Evolutionary conservation across 2,113 vertebrate species (phyloP), one percentile per base, ranked within the genome.

Genomic region (Passer domesticus): DNA sequence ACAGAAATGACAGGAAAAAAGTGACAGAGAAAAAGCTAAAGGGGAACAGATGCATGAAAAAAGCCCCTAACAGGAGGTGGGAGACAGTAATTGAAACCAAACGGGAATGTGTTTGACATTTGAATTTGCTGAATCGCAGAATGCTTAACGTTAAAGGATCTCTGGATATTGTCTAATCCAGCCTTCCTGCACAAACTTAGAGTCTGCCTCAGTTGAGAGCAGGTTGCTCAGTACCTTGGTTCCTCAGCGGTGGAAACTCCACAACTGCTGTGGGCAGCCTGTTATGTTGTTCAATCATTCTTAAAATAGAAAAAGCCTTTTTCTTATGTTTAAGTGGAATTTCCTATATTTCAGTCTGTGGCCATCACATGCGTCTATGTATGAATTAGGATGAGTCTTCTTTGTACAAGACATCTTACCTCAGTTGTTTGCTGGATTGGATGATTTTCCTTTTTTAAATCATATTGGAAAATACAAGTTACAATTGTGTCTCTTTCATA

Each of bases 361-460:
- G 44, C 12, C 1, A 3, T 73, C 4, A 0, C 20, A 14, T 58
- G 15, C 20, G 10, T 77, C 6, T 58, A 0, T 59, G 24, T 2
- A 1, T 75, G 44, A 39, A 13, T 89, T 64, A 73, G 33, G 4
- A 15, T 37, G 37, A 33, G 18, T 67, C n/a, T 83, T 64, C 53
- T 89, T 46, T 85, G 25, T 76, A 23, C 35, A 69, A 52, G 53
- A 37, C 5, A 4, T 1, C 0, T 88, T 88, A 37, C 25, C 23
- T 94, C 21, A 47, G 0, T 63, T 53, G 4, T 53, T 75, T 43
- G 41, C 17, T 33, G 4, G 28, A 22, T 41, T 62, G 16, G 18
- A 27, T 78, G n/a, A 21, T 66, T 62, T 94, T 82, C 5, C 7
- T 17, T 74, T 83, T 77, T 60, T 9, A 17, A 37, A 11, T 58